Conservation (phyloP, 2,113 vertebrate genomes). For the Dolichotis patagonum region DNA sequence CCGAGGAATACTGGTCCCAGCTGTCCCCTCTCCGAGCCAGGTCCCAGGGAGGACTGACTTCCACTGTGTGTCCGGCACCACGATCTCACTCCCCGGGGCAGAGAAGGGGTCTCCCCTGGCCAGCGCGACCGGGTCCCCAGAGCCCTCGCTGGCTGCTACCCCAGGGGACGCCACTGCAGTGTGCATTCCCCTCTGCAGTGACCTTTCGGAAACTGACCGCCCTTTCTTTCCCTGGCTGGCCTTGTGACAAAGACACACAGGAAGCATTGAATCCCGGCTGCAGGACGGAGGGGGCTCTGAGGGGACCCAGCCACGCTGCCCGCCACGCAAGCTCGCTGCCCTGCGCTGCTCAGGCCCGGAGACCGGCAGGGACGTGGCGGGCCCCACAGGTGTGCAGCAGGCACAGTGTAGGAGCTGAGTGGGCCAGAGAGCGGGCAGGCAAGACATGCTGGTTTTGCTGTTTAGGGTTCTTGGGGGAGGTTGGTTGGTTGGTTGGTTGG, state of each 20-base stretch:
- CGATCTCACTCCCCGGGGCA: not conserved
- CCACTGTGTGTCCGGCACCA: not conserved
- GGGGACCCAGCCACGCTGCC: not conserved
- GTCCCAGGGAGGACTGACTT: not conserved
- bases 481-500: not conserved
- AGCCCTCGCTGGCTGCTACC: slow-evolving; percentile 36
- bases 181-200: slow-evolving; percentile 22
- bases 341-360: not conserved
- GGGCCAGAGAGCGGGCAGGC: not conserved
- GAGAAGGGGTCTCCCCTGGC: not conserved
- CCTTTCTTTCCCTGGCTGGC: slow-evolving; percentile 74
- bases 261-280: slow-evolving; percentile 69
- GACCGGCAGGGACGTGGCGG: no score
- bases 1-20: not conserved
- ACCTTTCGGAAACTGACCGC: slow-evolving; percentile 73
- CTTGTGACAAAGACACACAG: slow-evolving; percentile 61
- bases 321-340: no score
- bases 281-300: not conserved
- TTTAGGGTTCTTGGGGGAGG: not conserved
- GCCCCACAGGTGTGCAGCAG: not conserved
- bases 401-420: not conserved
- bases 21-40: not conserved
- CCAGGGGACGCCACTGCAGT: slow-evolving; percentile 21
- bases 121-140: not conserved
- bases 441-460: not conserved